These are phyloP conservation scores for Drosophila lowei DNA, from an alignment of 1,140 invertebrate species.

Conservation along the genomic window DNA sequence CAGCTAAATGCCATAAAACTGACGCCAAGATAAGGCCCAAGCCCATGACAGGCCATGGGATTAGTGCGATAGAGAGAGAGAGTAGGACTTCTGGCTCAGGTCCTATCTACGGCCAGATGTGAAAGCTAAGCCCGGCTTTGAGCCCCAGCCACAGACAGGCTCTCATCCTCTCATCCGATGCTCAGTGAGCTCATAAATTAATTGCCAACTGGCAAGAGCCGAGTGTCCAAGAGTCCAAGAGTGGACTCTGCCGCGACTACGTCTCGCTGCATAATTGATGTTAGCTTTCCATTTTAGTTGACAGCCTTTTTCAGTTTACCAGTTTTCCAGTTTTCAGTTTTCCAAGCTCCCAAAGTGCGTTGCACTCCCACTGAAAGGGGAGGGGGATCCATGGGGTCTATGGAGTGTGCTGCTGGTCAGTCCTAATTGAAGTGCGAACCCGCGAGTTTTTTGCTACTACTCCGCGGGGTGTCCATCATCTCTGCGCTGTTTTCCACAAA, in stretches of 20 bases:
- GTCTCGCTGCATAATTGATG: constrained; percentile 69
- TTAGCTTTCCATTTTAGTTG: constrained; percentile 79
- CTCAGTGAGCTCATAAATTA: constrained; percentile 74
- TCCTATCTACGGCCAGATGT: constrained; percentile 45
- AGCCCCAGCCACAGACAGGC: background rate
- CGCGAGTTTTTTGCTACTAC: constrained; percentile 16
- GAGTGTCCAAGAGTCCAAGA: constrained; percentile 32
- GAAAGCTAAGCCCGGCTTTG: constrained; percentile 55
- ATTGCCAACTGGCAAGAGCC: constrained; percentile 47
- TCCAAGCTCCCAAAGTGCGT: constrained; percentile 25
- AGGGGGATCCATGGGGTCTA: constrained; percentile 11
- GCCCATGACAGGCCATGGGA: constrained; percentile 35
- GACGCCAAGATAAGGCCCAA: constrained; percentile 46
- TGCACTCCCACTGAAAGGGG: constrained; percentile 53
- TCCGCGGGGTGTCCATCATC: no score
- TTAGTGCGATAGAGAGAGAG: constrained; percentile 28
- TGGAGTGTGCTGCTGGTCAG: background rate
- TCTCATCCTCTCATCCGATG: constrained; percentile 3
- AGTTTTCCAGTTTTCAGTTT: constrained; percentile 42
- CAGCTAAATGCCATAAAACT: constrained; percentile 68
- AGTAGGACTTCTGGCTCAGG: constrained; percentile 27
- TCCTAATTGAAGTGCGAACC: constrained; percentile 52
- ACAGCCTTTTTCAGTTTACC: constrained; percentile 54
- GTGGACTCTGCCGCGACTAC: constrained; percentile 17
- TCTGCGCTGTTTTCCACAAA: constrained; percentile 16